A percentile compares a stretch with the other conserved stretches of the same genome.
Conservation (phyloP, 2,888 invertebrate genomes). For the Drosophila sordidula region DNA sequence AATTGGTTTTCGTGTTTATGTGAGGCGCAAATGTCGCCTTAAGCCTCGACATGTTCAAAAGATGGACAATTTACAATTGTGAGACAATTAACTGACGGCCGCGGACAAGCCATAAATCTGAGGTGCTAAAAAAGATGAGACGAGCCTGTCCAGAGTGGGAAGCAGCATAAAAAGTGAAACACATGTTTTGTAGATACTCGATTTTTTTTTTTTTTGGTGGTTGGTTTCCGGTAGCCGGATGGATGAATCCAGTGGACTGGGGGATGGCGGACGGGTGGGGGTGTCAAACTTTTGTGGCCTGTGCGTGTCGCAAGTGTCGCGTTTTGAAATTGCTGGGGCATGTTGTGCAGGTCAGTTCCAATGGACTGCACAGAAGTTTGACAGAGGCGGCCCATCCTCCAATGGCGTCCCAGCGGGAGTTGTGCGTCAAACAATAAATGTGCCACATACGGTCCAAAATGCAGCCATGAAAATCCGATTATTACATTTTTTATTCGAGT, state of each 20-base stretch:
- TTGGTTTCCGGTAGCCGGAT: constrained; percentile 48
- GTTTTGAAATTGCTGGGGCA: constrained; percentile 49
- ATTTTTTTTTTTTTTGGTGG: constrained; percentile 48
- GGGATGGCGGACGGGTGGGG: constrained; percentile 3
- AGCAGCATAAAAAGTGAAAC: constrained; percentile 50
- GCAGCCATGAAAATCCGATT: constrained; percentile 76
- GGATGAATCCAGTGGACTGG: constrained; percentile 1
- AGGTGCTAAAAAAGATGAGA: constrained; percentile 67
- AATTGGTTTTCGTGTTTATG: constrained; percentile 63
- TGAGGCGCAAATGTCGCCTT: constrained; percentile 62
- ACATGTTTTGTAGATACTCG: constrained; percentile 56
- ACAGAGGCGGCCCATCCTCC: constrained; percentile 9
- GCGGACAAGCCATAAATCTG: constrained; percentile 64
- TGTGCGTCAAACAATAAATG: constrained; percentile 67
- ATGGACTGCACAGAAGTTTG: constrained; percentile 42
- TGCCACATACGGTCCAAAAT: constrained; percentile 64
- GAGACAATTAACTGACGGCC: constrained; percentile 67
- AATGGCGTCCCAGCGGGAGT: constrained; percentile 23
- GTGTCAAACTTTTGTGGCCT: constrained; percentile 51
- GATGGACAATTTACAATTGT: constrained; percentile 65
- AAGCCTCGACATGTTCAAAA: constrained; percentile 41
- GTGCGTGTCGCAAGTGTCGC: constrained; percentile 58
- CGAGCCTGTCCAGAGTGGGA: constrained; percentile 12
- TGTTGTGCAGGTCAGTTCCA: constrained; percentile 60
- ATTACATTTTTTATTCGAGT: constrained; percentile 65